Evolutionary conservation across 2,888 invertebrate genomes (phyloP).

Genomic region (Plebejus melissa): DNA sequence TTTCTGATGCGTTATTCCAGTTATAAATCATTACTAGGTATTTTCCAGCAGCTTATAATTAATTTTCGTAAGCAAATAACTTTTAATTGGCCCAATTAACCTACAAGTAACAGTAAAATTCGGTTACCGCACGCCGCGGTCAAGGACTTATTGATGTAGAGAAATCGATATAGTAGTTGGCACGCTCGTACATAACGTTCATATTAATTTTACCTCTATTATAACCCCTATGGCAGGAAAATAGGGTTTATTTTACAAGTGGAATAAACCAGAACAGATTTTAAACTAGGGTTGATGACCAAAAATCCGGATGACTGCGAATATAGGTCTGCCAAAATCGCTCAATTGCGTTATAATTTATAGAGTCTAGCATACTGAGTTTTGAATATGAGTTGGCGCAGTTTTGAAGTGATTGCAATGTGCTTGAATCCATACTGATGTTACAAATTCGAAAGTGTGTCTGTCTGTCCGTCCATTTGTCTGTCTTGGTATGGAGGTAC

Average conservation of each 20-base stretch:
- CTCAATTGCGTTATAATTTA: background rate
- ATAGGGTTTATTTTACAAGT: background rate
- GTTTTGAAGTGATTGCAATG: background rate
- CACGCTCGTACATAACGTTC: background rate
- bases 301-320: conserved; percentile 1
- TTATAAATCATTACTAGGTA: background rate
- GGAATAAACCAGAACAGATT: background rate
- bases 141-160: background rate
- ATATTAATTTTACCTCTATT: background rate
- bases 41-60: background rate
- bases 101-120: background rate
- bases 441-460: no score
- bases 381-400: background rate
- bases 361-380: background rate
- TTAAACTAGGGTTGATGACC: background rate
- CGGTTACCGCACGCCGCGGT: background rate
- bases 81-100: conserved; percentile 17
- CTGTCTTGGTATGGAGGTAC: no score
- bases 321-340: conserved; percentile 7
- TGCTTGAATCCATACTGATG: no score
- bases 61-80: background rate
- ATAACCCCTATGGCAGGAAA: background rate
- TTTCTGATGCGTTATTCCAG: background rate
- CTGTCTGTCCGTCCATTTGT: no score
- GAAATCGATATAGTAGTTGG: conserved; percentile 7